Percentiles rank a stretch among this genome's conserved stretches.
These are phyloP conservation scores for Holacanthus passer DNA, from an alignment of 2,113 vertebrate species.

Conservation along the genomic window DNA sequence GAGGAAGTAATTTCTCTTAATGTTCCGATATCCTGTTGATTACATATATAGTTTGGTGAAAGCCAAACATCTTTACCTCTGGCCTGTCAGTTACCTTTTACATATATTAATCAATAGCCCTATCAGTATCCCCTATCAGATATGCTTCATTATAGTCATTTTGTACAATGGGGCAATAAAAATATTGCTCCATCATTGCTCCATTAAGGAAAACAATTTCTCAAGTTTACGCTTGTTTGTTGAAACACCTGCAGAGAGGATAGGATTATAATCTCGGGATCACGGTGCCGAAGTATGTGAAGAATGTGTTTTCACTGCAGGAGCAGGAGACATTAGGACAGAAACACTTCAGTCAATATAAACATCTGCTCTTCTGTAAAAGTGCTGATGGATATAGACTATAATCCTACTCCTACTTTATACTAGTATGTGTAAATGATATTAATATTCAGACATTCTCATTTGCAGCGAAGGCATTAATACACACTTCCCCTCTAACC, in stretches of 20 bases:
- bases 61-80: too few species aligned
- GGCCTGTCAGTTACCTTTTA: background rate
- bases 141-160: background rate
- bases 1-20: too few species aligned
- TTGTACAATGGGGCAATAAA: background rate
- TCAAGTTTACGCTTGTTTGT: slow-evolving; percentile 3
- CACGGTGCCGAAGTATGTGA: slow-evolving; percentile 54
- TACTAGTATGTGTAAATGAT: slow-evolving; percentile 5
- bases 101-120: background rate
- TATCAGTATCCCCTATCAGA: background rate
- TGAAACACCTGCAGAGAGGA: slow-evolving; percentile 50
- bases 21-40: too few species aligned
- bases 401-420: background rate
- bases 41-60: too few species aligned
- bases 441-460: slow-evolving; percentile 7
- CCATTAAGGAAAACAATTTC: background rate
- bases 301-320: slow-evolving; percentile 57
- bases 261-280: slow-evolving; percentile 49
- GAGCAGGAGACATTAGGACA: slow-evolving; percentile 23
- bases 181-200: background rate
- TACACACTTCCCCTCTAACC: background rate
- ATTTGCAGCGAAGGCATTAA: background rate
- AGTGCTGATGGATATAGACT: background rate
- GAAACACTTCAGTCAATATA: slow-evolving; percentile 12
- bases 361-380: slow-evolving; percentile 7